Evolutionary conservation across 1,140 invertebrate species (phyloP).

Genomic region (Orussus abietinus): DNA sequence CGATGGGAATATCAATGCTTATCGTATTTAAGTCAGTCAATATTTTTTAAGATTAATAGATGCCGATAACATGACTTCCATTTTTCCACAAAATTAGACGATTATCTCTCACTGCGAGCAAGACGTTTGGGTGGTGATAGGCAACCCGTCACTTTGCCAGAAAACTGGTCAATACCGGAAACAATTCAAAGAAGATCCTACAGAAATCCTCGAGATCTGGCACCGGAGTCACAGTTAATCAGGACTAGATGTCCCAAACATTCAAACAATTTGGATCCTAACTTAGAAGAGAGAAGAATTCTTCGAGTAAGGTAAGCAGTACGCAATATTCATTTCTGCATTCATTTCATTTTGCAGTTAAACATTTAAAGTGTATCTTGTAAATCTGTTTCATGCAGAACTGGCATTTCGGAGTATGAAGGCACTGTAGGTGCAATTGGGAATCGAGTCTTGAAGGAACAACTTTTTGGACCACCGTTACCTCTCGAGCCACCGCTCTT

Average conservation of each 20-base stretch:
- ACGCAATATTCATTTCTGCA: neutral
- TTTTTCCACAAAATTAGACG: conserved; percentile 13
- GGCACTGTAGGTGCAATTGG: conserved; percentile 23
- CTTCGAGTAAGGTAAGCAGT: conserved; percentile 25
- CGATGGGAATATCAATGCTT: neutral
- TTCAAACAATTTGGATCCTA: conserved; percentile 22
- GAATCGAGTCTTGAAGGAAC: conserved; percentile 18
- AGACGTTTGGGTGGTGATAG: conserved; percentile 10
- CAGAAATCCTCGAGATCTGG: conserved; percentile 24
- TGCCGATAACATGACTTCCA: conserved; percentile 1
- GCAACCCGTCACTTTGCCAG: conserved; percentile 18
- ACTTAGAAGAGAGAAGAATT: conserved; percentile 31
- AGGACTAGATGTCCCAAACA: too few species aligned
- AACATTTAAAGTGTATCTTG: neutral
- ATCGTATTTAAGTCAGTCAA: neutral
- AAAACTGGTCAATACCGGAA: conserved; percentile 28
- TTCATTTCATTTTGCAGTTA: neutral
- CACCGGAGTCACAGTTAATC: too few species aligned
- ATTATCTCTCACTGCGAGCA: conserved; percentile 14
- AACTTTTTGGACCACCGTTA: conserved; percentile 9
- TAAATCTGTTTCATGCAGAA: conserved; percentile 20
- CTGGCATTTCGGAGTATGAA: conserved; percentile 31
- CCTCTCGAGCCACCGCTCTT: conserved; percentile 1
- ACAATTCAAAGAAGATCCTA: conserved; percentile 25
- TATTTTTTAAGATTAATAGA: conserved; percentile 1